A percentile compares a stretch with the other conserved stretches of the same genome.
These are phyloP conservation scores for Cataglyphis albicans DNA, from an alignment of 2,888 invertebrate genomes.

Conservation along the genomic window DNA sequence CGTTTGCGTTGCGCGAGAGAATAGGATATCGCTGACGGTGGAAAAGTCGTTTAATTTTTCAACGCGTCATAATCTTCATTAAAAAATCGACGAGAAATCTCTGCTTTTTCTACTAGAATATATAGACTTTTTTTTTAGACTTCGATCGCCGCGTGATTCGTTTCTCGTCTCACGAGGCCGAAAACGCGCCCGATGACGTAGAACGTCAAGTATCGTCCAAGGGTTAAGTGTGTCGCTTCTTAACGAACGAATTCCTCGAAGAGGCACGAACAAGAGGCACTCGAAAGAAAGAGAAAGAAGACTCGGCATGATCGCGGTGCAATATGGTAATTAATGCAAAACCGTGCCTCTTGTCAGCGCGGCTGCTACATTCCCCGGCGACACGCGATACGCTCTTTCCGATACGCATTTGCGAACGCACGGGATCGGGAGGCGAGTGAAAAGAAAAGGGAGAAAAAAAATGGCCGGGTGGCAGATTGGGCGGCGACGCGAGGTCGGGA, in stretches of 20 bases:
- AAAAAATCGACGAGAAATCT: not conserved
- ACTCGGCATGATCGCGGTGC: slow-evolving; percentile 53
- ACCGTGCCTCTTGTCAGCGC: slow-evolving; percentile 67
- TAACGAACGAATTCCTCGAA: slow-evolving; percentile 58
- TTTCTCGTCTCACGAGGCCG: not conserved
- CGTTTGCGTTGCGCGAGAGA: not conserved
- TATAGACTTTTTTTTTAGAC: not conserved
- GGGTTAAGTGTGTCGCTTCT: slow-evolving; percentile 42
- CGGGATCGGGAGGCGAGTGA: slow-evolving; percentile 40
- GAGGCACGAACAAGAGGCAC: slow-evolving; percentile 28
- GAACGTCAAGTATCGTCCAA: slow-evolving; percentile 18
- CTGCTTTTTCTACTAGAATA: no score
- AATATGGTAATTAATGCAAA: slow-evolving; percentile 72
- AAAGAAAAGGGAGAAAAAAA: slow-evolving; percentile 1
- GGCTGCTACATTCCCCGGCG: slow-evolving; percentile 60
- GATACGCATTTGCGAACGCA: slow-evolving; percentile 64
- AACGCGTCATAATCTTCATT: not conserved
- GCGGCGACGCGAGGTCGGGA: slow-evolving; percentile 17
- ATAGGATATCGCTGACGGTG: not conserved
- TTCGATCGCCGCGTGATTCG: not conserved
- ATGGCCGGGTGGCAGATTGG: slow-evolving; percentile 54
- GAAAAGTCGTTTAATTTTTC: not conserved
- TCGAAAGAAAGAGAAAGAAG: slow-evolving; percentile 27
- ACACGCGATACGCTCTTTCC: slow-evolving; percentile 68
- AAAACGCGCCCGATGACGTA: slow-evolving; percentile 15